Base-by-base conservation (phyloP, 2,888 invertebrate species). In the Macaria notata region DNA sequence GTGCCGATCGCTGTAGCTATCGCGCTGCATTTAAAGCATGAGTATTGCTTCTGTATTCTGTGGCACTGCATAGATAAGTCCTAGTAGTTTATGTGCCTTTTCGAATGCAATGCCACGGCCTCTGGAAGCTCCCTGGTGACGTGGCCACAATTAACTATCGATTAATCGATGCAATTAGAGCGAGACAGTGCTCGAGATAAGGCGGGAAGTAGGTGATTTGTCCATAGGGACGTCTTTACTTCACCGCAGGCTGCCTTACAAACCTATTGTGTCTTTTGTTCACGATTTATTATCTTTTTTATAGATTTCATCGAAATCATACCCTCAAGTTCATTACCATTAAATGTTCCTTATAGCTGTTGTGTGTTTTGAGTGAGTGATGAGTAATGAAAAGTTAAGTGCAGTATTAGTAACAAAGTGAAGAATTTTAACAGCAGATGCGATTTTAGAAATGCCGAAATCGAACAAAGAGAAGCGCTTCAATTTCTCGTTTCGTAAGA, bases 131-230 rank as follows among this genome's bases (percentile, higher is more conserved):
- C 49, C 46, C 59, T 29, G 48, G 41, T 33, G 59, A 55, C 54
- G 50, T 51, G 59, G 52, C 31, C 51, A 55, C 49, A 54, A 58
- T 59, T 59, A 59, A 52, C 9, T 55, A 54, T 55, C 54, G 54
- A 59, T 59, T 59, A 59, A 71, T 77, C 75, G 78, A 85, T 86
- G 75, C 72, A 81, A 82, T 86, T 84, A 83, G 82, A 82, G 78
- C 76, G 81, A 79, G 79, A 87, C 84, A 82, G 82, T 78, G 72
- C 70, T 64, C 66, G 63, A 70, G 73, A 79, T 78, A 76, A 78
- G 66, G 75, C 75, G 78, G 78, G 81, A 80, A 83, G 78, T 74
- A 36, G 48, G 48, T 51, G 75, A 82, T 84, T 83, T 81, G 75
- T 69, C 54, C 29, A 30, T 4, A 50, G 44, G 36, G 39, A 45